Evolutionary conservation across 30 jellyfish, hydroid and myxozoan species (phyloP), one percentile per base, ranked within the genome.

Genomic region (Hydractinia symbiolongicarpus): DNA sequence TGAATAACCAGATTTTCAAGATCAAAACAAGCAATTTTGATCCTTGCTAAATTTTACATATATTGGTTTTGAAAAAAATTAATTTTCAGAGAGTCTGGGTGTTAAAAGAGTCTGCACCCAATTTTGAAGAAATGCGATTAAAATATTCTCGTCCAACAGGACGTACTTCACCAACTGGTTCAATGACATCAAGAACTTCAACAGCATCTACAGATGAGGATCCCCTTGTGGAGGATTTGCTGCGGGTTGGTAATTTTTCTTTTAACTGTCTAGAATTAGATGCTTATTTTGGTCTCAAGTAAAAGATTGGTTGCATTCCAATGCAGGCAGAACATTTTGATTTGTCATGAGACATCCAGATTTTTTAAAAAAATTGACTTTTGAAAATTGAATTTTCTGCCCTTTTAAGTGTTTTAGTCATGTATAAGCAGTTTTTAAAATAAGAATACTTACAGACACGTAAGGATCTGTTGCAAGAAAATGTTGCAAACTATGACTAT

Each of bases 141-240:
- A 85, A 81, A 61, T 90, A 90, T 78, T 90, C 97, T 5, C 78
- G 76, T 9, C 61, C 85, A 60, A 71, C 80, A 15, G 85, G 80
- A 9, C 75, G 95, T 53, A 82, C 94, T 69, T 90, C 97, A 53
- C 97, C 97, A 4, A 90, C 97, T 50, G 89, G 94, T 53, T 90
- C 97, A 49, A 90, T 90, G 66, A 76, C 79, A 7, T 90, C 97
- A 49, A 82, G 85, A 11, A 82, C 95, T 66, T 90, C 97, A 9
- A 66, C 76, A 5, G 86, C 95, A 1, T 86, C 97, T 61, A 84
- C 82, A 9, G 97, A 90, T 10, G 97, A 90, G 8, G 97, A 90
- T 79, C 80, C 78, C 51, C 66, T 89, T 19, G 64, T 83, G 44
- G 95, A 86, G 56, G 97, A 86, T 21, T 85, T 79, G 53, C 15